Conservation (phyloP, 2,113 vertebrate genomes). For the Lepidothrix coronata region DNA sequence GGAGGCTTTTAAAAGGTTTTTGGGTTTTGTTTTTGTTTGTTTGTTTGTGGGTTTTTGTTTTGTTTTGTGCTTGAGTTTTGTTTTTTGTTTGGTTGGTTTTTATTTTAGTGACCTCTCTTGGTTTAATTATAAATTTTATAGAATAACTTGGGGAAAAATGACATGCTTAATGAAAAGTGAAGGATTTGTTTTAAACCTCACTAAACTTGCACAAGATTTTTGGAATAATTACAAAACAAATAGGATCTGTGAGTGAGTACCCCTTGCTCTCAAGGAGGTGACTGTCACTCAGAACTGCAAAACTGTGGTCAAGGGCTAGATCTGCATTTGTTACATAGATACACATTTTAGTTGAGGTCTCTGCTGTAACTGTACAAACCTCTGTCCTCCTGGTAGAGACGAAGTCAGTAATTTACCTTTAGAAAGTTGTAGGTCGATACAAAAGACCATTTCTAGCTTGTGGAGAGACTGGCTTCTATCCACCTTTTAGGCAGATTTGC, state of each 20-base stretch:
- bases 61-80: not conserved
- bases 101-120: not conserved
- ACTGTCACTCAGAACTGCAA: not conserved
- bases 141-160: not conserved
- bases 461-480: not conserved
- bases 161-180: not conserved
- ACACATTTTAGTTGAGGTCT: not conserved
- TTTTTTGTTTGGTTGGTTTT: not conserved
- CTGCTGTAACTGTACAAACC: not conserved
- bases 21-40: not conserved
- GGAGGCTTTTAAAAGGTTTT: not conserved
- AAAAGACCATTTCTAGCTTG: not conserved
- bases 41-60: not conserved
- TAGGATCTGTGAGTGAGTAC: not conserved
- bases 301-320: not conserved
- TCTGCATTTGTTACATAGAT: not conserved
- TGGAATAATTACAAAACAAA: not conserved
- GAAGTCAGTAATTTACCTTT: not conserved
- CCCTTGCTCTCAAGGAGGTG: not conserved
- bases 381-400: not conserved
- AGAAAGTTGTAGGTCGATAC: not conserved
- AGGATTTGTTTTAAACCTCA: not conserved
- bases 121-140: not conserved
- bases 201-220: not conserved
- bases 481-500: not conserved